Percentiles rank a stretch among this genome's conserved stretches.
These are phyloP conservation scores for Noctuana brunneofusca DNA, from an alignment of 2,888 invertebrate genomes.

Conservation along the genomic window DNA sequence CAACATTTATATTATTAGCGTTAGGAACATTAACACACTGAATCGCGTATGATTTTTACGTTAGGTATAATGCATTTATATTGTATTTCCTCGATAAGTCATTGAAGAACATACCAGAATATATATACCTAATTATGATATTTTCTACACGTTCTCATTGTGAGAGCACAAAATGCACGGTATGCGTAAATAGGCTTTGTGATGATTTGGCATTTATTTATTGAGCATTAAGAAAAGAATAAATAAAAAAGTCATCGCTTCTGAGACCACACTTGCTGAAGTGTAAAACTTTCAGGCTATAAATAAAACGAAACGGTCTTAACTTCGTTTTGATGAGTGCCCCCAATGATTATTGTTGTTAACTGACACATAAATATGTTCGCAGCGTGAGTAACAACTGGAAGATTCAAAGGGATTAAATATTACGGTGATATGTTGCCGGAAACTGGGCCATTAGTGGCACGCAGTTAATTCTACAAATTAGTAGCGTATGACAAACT, in stretches of 20 bases:
- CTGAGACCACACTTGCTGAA: conserved; percentile 35
- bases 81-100: too few relatives aligned
- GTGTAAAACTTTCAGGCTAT: conserved; percentile 32
- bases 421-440: conserved; percentile 69
- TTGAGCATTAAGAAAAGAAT: too few relatives aligned
- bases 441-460: conserved; percentile 74
- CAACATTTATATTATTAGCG: conserved; percentile 36
- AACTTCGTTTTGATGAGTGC: conserved; percentile 65
- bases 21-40: conserved; percentile 26
- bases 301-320: conserved; percentile 61
- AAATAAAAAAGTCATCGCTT: conserved; percentile 1
- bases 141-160: not conserved
- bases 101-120: too few relatives aligned
- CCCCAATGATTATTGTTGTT: conserved; percentile 63
- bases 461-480: conserved; percentile 76
- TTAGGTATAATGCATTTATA: not conserved
- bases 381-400: conserved; percentile 48
- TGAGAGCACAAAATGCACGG: not conserved
- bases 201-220: too few relatives aligned
- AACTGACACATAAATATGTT: conserved; percentile 76
- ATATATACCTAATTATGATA: not conserved
- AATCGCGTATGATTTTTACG: not conserved
- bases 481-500: conserved; percentile 79
- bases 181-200: not conserved
- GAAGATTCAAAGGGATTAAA: conserved; percentile 58